A percentile compares a stretch with the other conserved stretches of the same genome.
These are phyloP conservation scores for Acrobeloides nanus DNA, from an alignment of 2,888 invertebrate species.

Conservation along the genomic window DNA sequence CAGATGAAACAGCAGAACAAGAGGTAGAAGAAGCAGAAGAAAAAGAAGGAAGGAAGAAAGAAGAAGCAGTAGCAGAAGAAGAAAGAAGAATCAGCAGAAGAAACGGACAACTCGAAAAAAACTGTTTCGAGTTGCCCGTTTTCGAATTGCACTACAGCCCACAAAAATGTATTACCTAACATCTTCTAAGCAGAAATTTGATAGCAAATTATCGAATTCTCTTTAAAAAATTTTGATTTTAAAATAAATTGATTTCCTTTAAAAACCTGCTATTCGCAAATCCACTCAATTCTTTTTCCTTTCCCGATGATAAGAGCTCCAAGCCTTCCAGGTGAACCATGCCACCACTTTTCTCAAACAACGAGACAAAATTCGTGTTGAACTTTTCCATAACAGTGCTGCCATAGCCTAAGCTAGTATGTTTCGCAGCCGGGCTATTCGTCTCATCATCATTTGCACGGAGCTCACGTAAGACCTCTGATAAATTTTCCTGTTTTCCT, in stretches of 20 bases:
- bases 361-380: constrained; percentile 23
- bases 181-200: constrained; percentile 23
- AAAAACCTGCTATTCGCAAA: neutral
- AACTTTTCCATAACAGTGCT: constrained; percentile 12
- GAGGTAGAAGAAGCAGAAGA: too few relatives aligned
- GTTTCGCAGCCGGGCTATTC: neutral
- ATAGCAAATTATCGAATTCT: constrained; percentile 18
- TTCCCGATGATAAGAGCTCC: constrained; percentile 58
- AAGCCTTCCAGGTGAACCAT: constrained; percentile 81
- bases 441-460: constrained; percentile 19
- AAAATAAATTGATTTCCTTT: neutral
- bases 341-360: constrained; percentile 57
- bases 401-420: constrained; percentile 15
- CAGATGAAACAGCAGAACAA: too few relatives aligned
- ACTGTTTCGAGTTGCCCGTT: too few relatives aligned
- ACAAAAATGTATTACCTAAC: too few relatives aligned
- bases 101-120: too few relatives aligned
- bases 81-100: too few relatives aligned
- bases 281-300: neutral
- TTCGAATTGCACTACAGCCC: too few relatives aligned
- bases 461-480: constrained; percentile 30
- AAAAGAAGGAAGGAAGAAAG: too few relatives aligned
- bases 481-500: constrained; percentile 24
- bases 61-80: too few relatives aligned
- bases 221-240: constrained; percentile 11